Percentiles rank a stretch among this genome's conserved stretches.
phyloP scores from a whole-genome alignment of 2,113 vertebrate species.

The Centropus unirufus region DNA sequence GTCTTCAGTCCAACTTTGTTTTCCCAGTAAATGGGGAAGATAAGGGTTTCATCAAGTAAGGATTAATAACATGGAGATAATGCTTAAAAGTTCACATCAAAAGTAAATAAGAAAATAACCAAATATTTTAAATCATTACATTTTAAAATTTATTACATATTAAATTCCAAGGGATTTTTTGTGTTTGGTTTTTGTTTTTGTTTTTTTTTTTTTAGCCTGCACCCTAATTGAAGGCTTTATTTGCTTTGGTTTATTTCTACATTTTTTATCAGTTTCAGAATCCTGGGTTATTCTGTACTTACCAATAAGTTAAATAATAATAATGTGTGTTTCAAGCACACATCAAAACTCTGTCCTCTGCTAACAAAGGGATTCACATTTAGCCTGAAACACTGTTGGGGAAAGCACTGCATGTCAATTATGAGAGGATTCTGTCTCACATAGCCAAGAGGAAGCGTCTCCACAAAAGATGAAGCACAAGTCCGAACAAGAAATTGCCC shows the following conservation, averaged over 20 bases:
- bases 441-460: neutral
- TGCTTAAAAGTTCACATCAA: neutral
- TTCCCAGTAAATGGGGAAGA: neutral
- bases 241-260: neutral
- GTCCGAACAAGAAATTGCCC: slow-evolving; percentile 4
- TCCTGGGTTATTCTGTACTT: neutral
- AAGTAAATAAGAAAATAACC: neutral
- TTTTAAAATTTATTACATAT: neutral
- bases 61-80: neutral
- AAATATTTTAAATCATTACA: too few species aligned
- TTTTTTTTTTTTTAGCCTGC: neutral
- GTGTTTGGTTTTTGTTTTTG: neutral
- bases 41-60: neutral
- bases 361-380: neutral
- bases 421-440: neutral
- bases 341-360: neutral
- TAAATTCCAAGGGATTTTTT: neutral
- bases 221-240: neutral
- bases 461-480: neutral
- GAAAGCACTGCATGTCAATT: neutral
- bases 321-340: neutral
- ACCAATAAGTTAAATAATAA: neutral
- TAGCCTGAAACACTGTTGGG: neutral
- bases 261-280: neutral
- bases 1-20: neutral